Conservation (phyloP, 2,888 invertebrate genomes). For the Dolomedes plantarius region DNA sequence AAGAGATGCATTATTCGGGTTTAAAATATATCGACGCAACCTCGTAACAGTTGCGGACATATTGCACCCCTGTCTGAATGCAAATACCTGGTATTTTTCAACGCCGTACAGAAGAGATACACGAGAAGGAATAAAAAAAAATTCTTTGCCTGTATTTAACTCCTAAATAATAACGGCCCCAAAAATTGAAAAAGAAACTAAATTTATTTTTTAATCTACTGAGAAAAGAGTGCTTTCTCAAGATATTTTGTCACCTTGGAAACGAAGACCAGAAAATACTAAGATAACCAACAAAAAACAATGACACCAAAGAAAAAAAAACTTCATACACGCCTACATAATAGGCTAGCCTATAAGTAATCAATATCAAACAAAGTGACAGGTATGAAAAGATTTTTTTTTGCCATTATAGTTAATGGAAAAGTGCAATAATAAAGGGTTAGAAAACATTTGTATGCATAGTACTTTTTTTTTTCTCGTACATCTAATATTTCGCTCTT, state of each 20-base stretch:
- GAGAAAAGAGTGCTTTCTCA: constrained; percentile 10
- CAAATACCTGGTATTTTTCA: neutral
- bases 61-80: neutral
- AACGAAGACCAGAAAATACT: constrained; percentile 48
- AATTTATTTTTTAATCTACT: constrained; percentile 12
- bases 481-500: constrained; percentile 17
- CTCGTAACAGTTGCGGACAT: neutral
- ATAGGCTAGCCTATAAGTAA: constrained; percentile 56
- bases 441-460: constrained; percentile 38
- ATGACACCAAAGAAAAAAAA: constrained; percentile 23
- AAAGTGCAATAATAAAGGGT: constrained; percentile 58
- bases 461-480: constrained; percentile 22
- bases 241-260: constrained; percentile 30
- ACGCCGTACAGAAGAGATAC: neutral
- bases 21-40: too few relatives aligned
- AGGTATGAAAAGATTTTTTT: constrained; percentile 23
- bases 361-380: constrained; percentile 58
- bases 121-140: too few relatives aligned
- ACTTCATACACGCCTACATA: constrained; percentile 25
- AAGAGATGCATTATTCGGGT: too few relatives aligned
- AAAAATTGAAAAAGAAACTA: neutral
- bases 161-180: neutral
- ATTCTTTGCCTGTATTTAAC: neutral
- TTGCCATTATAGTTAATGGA: constrained; percentile 26
- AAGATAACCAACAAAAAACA: constrained; percentile 42